Conservation (phyloP, 2,797 vertebrate genomes). For the Gambusia yucatana region DNA sequence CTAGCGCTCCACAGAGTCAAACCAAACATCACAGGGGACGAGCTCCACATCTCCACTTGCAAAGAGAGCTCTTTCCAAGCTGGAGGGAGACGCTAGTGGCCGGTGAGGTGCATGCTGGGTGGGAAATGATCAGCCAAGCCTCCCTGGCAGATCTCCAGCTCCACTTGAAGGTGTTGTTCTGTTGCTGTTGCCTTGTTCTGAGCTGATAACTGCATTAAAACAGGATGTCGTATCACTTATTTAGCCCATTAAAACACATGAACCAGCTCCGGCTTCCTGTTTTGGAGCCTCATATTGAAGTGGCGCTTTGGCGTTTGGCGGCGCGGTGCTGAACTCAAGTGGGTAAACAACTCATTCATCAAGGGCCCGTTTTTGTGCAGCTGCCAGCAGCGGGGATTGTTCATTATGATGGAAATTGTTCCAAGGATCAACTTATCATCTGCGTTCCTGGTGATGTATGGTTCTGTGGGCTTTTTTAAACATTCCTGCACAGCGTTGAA, state of each 20-base stretch:
- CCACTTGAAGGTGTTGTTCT: conserved; percentile 34
- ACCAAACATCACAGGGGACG: conserved; percentile 27
- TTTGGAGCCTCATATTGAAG: conserved; percentile 71
- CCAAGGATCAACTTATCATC: conserved; percentile 73
- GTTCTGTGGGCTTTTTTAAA: conserved; percentile 32
- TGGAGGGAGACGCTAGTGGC: conserved; percentile 34
- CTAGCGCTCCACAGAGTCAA: conserved; percentile 26
- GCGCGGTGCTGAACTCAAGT: conserved; percentile 56
- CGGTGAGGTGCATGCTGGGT: conserved; percentile 55
- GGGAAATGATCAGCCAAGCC: conserved; percentile 60
- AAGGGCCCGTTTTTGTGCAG: conserved; percentile 61
- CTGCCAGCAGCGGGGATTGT: conserved; percentile 71
- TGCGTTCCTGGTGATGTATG: conserved; percentile 61
- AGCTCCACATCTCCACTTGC: conserved; percentile 30
- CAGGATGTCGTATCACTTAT: conserved; percentile 28
- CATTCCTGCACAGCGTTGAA: conserved; percentile 42
- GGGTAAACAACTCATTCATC: conserved; percentile 76
- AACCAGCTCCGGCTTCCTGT: conserved; percentile 55
- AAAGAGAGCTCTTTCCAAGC: conserved; percentile 3
- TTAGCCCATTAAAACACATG: conserved; percentile 36
- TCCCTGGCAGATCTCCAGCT: conserved; percentile 46
- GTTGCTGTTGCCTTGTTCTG: conserved; percentile 24
- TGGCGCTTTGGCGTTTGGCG: conserved; percentile 62
- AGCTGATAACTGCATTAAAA: neutral
- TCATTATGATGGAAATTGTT: conserved; percentile 74